These are phyloP conservation scores for Megalops atlanticus DNA, from an alignment of 2,113 vertebrate genomes.

Conservation along the genomic window DNA sequence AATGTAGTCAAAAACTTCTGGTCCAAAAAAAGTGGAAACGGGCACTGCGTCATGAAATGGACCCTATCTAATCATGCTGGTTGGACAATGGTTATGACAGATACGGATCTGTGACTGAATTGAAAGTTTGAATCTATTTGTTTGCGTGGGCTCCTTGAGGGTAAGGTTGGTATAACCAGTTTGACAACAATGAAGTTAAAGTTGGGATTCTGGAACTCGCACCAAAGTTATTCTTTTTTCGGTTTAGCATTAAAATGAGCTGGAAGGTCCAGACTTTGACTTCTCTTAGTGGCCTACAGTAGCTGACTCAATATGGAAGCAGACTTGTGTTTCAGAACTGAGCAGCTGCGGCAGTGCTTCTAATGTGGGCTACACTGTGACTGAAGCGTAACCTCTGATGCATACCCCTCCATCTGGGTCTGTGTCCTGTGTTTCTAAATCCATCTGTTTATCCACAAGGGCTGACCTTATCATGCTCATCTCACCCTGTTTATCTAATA, in stretches of 20 bases:
- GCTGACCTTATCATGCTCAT: neutral
- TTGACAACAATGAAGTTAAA: too few species aligned
- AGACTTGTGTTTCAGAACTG: neutral
- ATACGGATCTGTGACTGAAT: neutral
- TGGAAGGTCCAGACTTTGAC: neutral
- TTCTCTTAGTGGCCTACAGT: neutral
- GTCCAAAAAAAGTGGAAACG: neutral
- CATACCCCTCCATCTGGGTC: neutral
- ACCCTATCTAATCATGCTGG: too few species aligned
- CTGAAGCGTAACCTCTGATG: too few species aligned
- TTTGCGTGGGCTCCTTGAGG: neutral
- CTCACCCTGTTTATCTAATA: neutral
- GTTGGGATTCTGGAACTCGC: too few species aligned
- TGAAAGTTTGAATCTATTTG: neutral
- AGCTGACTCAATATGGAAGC: neutral
- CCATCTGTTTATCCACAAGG: neutral
- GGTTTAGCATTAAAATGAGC: neutral
- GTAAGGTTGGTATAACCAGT: neutral
- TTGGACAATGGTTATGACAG: neutral
- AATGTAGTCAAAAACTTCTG: neutral
- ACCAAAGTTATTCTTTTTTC: too few species aligned
- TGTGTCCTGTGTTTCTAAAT: neutral
- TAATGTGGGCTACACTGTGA: neutral
- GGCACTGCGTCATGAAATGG: neutral
- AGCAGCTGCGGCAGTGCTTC: neutral